These are phyloP conservation scores for Drosophila macrothrix DNA, from an alignment of 2,888 invertebrate species.

Conservation along the genomic window DNA sequence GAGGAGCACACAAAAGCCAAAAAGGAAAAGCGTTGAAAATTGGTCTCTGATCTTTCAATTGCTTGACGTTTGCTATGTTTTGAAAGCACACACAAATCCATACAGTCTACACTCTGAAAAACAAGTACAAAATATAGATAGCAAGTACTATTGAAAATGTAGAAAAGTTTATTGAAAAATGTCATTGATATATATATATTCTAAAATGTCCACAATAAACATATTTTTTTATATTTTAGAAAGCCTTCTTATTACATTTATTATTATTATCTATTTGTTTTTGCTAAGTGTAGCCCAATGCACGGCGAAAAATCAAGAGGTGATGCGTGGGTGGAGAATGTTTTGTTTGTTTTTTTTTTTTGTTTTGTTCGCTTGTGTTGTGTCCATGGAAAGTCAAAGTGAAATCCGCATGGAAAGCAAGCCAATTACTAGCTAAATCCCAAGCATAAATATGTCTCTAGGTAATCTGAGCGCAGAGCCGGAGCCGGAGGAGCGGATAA, in stretches of 20 bases:
- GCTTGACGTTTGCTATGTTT: conserved; percentile 30
- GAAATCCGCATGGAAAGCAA: conserved; percentile 77
- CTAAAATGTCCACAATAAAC: background rate
- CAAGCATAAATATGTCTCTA: conserved; percentile 46
- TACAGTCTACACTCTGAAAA: background rate
- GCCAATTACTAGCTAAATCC: conserved; percentile 64
- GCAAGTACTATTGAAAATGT: background rate
- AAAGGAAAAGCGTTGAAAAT: conserved; percentile 80
- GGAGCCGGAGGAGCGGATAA: conserved; percentile 36
- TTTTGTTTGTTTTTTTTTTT: conserved; percentile 41
- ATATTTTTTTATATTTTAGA: background rate
- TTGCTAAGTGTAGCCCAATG: conserved; percentile 18
- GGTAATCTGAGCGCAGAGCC: conserved; percentile 56
- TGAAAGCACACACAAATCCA: conserved; percentile 49
- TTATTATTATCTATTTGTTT: background rate
- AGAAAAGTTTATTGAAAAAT: background rate
- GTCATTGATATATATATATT: background rate
- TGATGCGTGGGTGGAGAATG: conserved; percentile 73
- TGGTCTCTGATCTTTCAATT: conserved; percentile 69
- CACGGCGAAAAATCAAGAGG: conserved; percentile 48
- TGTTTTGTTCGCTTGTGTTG: conserved; percentile 23
- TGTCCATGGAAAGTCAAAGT: conserved; percentile 72
- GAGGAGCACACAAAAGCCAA: conserved; percentile 48
- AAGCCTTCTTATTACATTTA: background rate
- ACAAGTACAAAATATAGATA: background rate